These are phyloP conservation scores for Acanthornis magna DNA, from an alignment of 2,797 vertebrate genomes.

Conservation along the genomic window DNA sequence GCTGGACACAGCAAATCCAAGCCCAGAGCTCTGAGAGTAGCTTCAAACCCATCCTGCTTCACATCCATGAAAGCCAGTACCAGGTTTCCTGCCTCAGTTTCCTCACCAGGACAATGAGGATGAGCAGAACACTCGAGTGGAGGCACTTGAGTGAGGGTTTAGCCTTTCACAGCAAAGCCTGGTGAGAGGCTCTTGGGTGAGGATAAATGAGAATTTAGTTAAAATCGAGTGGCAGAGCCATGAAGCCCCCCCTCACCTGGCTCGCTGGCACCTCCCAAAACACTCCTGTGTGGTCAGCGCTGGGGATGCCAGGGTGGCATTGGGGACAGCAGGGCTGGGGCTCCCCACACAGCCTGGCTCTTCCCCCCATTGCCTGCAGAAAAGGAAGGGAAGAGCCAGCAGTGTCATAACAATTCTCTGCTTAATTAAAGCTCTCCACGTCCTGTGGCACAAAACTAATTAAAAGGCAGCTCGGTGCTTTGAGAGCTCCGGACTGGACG, in stretches of 20 bases:
- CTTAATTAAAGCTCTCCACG: conserved; percentile 50
- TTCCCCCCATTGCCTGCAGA: background rate
- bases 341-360: background rate
- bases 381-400: conserved; percentile 27
- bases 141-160: background rate
- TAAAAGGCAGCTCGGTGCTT: conserved; percentile 31
- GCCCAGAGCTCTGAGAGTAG: background rate
- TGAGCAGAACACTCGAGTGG: rapidly evolving
- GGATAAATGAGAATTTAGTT: background rate
- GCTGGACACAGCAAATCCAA: background rate
- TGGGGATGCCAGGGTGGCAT: background rate
- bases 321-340: background rate
- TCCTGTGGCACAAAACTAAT: conserved; percentile 47
- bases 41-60: background rate
- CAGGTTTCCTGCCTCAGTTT: background rate
- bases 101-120: background rate
- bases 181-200: background rate
- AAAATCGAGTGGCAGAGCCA: background rate
- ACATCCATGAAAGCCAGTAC: background rate
- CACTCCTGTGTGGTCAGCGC: rapidly evolving
- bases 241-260: rapidly evolving
- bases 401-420: background rate
- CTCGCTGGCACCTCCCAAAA: background rate
- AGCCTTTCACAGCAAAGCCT: background rate
- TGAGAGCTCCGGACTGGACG: background rate